Evolutionary conservation across 1,140 invertebrate genomes (phyloP).

Genomic region (Steinernema khuongi): DNA sequence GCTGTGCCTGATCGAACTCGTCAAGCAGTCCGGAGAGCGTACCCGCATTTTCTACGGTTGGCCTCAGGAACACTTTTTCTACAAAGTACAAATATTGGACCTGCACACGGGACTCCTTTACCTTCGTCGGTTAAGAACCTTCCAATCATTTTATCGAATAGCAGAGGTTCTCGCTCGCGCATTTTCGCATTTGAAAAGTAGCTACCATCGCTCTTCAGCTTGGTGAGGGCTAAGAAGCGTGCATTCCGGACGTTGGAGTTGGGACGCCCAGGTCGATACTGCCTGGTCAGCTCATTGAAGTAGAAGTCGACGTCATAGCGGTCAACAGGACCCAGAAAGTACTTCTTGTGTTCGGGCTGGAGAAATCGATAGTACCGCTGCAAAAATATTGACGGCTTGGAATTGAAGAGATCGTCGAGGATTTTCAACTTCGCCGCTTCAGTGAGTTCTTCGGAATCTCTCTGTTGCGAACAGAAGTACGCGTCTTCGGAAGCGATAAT

Average conservation of each 20-base stretch:
- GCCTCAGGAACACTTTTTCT: slow-evolving; percentile 49
- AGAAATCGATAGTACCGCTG: slow-evolving; percentile 34
- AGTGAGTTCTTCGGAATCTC: slow-evolving; percentile 30
- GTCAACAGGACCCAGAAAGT: neutral
- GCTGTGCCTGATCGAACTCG: slow-evolving; percentile 58
- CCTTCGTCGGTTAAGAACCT: slow-evolving; percentile 75
- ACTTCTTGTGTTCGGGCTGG: neutral
- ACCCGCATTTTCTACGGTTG: slow-evolving; percentile 43
- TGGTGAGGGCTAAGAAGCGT: slow-evolving; percentile 74
- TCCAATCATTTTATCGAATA: slow-evolving; percentile 81
- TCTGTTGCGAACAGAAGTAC: neutral
- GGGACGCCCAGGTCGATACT: slow-evolving; percentile 22
- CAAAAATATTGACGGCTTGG: slow-evolving; percentile 45
- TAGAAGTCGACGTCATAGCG: neutral
- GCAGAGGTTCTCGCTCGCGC: slow-evolving; percentile 78
- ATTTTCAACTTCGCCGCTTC: slow-evolving; percentile 37
- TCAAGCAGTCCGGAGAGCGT: slow-evolving; percentile 40
- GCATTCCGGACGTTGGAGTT: slow-evolving; percentile 66
- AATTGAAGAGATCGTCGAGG: slow-evolving; percentile 34
- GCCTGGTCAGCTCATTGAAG: neutral
- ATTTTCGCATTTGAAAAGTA: slow-evolving; percentile 87
- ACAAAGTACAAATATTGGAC: slow-evolving; percentile 20
- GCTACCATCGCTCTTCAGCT: slow-evolving; percentile 67
- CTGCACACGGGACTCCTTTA: slow-evolving; percentile 62
- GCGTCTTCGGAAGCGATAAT: neutral